phyloP scores from a whole-genome alignment of 2,113 vertebrate species.

The Alligator sinensis region DNA sequence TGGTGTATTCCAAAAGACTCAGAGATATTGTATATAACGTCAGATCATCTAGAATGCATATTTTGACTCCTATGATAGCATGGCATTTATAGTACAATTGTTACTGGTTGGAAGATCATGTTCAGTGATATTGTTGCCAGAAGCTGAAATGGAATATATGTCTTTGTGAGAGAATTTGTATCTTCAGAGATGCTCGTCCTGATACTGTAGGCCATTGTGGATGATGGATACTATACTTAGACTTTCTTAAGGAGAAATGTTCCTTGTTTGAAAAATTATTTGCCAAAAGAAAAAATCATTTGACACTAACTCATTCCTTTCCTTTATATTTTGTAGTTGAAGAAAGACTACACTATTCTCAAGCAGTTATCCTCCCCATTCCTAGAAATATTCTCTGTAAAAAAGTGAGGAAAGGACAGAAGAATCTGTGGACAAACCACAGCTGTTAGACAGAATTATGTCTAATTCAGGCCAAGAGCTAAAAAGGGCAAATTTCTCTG shows the following conservation, averaged over 20 bases:
- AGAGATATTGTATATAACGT: neutral
- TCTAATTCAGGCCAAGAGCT: neutral
- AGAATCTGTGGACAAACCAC: neutral
- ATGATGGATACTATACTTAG: neutral
- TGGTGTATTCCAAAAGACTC: neutral
- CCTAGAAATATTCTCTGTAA: neutral
- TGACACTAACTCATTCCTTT: constrained; percentile 7
- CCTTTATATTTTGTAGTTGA: neutral
- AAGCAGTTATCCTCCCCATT: neutral
- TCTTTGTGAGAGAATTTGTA: neutral
- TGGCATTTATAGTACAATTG: neutral
- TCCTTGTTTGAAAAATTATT: neutral
- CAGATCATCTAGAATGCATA: neutral
- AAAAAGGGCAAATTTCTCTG: neutral
- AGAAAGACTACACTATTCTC: neutral
- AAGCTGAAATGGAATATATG: neutral
- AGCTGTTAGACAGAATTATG: neutral
- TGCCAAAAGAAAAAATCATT: neutral
- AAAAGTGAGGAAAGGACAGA: neutral
- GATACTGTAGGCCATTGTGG: neutral
- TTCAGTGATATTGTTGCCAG: neutral
- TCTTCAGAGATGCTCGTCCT: neutral
- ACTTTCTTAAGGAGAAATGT: neutral
- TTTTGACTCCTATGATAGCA: neutral
- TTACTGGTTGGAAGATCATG: neutral